Base-by-base conservation (phyloP, 2,888 invertebrate genomes). In the Aspidapion aeneum region DNA sequence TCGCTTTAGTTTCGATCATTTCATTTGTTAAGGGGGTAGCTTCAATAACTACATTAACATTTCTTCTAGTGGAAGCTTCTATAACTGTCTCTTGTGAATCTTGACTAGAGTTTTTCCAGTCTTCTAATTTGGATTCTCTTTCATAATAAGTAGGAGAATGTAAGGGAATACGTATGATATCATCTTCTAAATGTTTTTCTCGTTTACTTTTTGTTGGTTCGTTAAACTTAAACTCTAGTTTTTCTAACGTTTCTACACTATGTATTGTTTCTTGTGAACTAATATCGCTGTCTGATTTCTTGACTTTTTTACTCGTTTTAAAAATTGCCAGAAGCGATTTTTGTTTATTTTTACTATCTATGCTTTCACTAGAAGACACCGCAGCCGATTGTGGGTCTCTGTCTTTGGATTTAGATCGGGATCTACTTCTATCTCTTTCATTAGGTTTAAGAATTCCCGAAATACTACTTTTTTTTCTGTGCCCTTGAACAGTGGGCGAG, bases 111-210 rank as follows among this genome's bases (percentile, higher is more conserved):
- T 76, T 75, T 63, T 78, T 77, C 62, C 75, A 73, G 58, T 79
- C 77, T 63, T 77, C 74, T 55, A 77, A 65, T 61, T 71, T 63
- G n/a, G 57, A 69, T 61, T 71, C 69, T 52, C 84, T 82, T 57
- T 82, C 81, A 73, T 88, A 89, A 66, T 88, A 88, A 0, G 88
- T 88, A 1, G 90, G 90, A n/a, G 90, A 90, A 67, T 88, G 89
- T 63, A 91, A 76, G 0, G 90, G 90, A 71, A 91, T 90, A 68
- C 89, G 86, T 60, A 91, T 87, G 61, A 85, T 83, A 57, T 82
- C 82, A 0, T 87, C 88, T 70, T 87, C 86, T 50, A 84, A 79
- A 0, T 87, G 82, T 56, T 85, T 84, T 69, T 89, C 89, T 75
- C 87, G 87, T 67, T 85, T 83, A 52, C 71, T 73, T 21, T 66